phyloP scores from a whole-genome alignment of 30 jellyfish, hydroid and myxozoan genomes.

The Aurelia sp. region DNA sequence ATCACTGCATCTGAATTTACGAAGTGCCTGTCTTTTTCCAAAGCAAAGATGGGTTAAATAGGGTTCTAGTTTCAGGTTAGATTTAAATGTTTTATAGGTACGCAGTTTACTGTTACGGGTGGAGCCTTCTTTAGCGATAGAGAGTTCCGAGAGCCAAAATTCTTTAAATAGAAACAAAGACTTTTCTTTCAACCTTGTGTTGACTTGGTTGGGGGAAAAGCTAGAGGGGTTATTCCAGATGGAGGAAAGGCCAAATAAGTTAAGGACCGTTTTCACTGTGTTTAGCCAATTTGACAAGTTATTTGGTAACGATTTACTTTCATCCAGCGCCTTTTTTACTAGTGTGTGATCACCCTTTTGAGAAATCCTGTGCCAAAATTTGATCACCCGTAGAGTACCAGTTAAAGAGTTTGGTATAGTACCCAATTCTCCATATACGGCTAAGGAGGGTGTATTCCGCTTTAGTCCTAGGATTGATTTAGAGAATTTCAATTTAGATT shows the following conservation, averaged over 20 bases:
- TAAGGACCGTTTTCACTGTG: not conserved
- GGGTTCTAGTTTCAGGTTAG: no score
- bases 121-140: no score
- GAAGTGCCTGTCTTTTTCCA: no score
- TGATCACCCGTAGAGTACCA: slow-evolving; percentile 4
- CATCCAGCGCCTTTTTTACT: slow-evolving; percentile 2
- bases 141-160: slow-evolving; percentile 15
- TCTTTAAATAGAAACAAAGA: not conserved
- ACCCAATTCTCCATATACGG: not conserved
- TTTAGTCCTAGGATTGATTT: not conserved
- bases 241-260: slow-evolving; percentile 8
- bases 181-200: not conserved
- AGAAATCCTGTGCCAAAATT: not conserved
- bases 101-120: no score
- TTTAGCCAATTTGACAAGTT: slow-evolving; percentile 17
- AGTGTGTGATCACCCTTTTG: slow-evolving; percentile 4
- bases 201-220: slow-evolving; percentile 3
- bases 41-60: no score
- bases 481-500: slow-evolving; percentile 7
- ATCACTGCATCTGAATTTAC: no score
- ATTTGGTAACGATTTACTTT: not conserved
- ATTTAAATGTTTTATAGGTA: no score
- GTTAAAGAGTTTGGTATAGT: not conserved
- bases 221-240: not conserved
- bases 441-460: not conserved